Evolutionary conservation across 2,888 invertebrate species (phyloP).

Genomic region (Notodonta dromedarius): DNA sequence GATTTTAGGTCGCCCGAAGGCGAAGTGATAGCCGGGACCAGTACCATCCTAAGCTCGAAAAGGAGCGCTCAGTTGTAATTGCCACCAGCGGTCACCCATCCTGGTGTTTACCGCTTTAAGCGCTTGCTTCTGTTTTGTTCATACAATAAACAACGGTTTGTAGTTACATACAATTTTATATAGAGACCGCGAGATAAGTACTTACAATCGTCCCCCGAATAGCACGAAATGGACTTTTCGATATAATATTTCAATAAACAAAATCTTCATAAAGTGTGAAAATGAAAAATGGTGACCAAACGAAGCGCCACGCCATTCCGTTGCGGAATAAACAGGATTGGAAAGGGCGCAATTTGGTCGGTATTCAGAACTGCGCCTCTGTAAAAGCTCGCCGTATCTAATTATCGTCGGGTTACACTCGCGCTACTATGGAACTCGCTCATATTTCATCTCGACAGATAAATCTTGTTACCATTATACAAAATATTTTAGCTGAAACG

Average conservation of each 20-base stretch:
- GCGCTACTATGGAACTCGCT: constrained; percentile 58
- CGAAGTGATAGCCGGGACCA: too few species aligned
- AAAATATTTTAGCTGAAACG: constrained; percentile 19
- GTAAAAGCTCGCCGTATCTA: constrained; percentile 83
- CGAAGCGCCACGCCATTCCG: constrained; percentile 60
- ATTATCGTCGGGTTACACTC: constrained; percentile 74
- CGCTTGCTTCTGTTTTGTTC: too few species aligned
- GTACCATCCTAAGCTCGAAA: too few species aligned
- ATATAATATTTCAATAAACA: constrained; percentile 17
- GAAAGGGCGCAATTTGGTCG: constrained; percentile 80
- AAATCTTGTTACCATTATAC: constrained; percentile 47
- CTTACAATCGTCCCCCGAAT: not conserved
- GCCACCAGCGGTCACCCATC: too few species aligned
- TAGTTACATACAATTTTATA: too few species aligned
- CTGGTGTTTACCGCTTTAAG: too few species aligned
- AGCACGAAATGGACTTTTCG: not conserved
- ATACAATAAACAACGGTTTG: too few species aligned
- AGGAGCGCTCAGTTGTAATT: too few species aligned
- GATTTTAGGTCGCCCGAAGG: too few species aligned
- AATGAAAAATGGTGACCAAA: constrained; percentile 55
- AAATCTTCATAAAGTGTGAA: constrained; percentile 32
- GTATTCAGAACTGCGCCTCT: constrained; percentile 78
- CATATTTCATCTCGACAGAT: constrained; percentile 51
- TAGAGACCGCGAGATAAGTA: not conserved
- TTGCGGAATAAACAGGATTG: constrained; percentile 75